Base-by-base conservation (phyloP, 2,888 invertebrate species). In the Tineola bisselliella region DNA sequence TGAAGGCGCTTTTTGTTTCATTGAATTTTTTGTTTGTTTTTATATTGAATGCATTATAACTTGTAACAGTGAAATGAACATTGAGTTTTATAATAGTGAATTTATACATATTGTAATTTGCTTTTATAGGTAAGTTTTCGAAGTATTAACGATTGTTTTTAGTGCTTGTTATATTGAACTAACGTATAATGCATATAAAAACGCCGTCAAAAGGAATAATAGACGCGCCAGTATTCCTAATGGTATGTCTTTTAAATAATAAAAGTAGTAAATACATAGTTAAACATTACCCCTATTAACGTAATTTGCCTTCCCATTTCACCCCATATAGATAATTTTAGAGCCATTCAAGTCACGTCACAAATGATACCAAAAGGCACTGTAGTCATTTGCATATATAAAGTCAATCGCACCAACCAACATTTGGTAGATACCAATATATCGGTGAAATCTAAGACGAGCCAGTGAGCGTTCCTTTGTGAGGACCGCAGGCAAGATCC, bases 341-440 rank as follows among this genome's bases (percentile, higher is more conserved):
- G 10, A 4, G 38, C 38, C 15, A 48, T 48, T 48, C 48, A 13
- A 17, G 48, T 48, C 48, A 48, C 48, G 48, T 43, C 43, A 43
- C 43, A 12, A 43, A 13, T 48, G 48, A 48, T 48, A 15, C 48
- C 10, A 17, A 48, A 48, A 48, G 48, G 48, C 48, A 48, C 12
- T 54, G 25, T 1, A 25, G 11, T 58, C 58, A 58, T 58, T 58
- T 33, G 58, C 58, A 58, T 58, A 58, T n/a, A 19, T 33, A 58
- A 58, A 58, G 58, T 58, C 58, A 58, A 58, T 58, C 58, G 15
- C 12, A 58, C 30, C n/a, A 25, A 17, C 58, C 58, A 30, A 58
- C 58, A 15, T 58, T 58, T 33, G 30, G 58, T 18, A 18, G 18
- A 25, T 25, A 25, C 33, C 58, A 58, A 58, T 58, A 58, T 58